Base-by-base conservation (phyloP, 2,797 vertebrate genomes). In the Pitangus sulphuratus region DNA sequence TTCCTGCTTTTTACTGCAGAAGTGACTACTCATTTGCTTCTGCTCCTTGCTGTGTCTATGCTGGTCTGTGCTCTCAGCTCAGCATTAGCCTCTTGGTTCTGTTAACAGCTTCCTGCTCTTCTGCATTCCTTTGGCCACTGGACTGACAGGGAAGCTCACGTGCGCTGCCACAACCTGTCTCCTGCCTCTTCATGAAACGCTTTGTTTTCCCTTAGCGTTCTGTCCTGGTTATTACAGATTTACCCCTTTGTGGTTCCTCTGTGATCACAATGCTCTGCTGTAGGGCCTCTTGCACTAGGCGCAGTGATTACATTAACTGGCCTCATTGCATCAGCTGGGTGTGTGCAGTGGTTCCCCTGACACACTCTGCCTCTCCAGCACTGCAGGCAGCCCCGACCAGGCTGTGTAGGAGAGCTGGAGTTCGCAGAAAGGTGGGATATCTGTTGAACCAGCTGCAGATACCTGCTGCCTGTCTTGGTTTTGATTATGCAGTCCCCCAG, bases 191-290 rank as follows among this genome's bases (percentile, higher is more conserved):
- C 22, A 16, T 45, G 5, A 56, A 82, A 62, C 24, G 28, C 51
- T 96, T 91, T 77, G 60, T 91, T 93, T 89, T 62, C 17, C 2
- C 71, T 37, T 57, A 47, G 75, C 17, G 14, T 87, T 77, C 85
- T 89, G 37, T 66, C 56, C 24, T 77, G 19, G 17, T 76, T 85
- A 25, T 74, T 87, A 53, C 56, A 51, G 68, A 40, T 89, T 80
- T 95, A 94, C 64, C 60, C 70, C 33, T 91, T 80, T 85, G 70
- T 83, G 51, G 44, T 85, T 80, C 37, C 20, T 89, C n/a, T 4
- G 1, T 28, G 44, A 53, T 15, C 9, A 9, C 9, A 44, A 74
- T 4, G 1, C 68, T 72, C 76, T 66, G 64, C 84, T 45, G 30
- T 21, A 44, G 45, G 25, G 66, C 39, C 64, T 39, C 66, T 54